Conservation (phyloP, 2,888 invertebrate species). For the Stegana nigrithorax region DNA sequence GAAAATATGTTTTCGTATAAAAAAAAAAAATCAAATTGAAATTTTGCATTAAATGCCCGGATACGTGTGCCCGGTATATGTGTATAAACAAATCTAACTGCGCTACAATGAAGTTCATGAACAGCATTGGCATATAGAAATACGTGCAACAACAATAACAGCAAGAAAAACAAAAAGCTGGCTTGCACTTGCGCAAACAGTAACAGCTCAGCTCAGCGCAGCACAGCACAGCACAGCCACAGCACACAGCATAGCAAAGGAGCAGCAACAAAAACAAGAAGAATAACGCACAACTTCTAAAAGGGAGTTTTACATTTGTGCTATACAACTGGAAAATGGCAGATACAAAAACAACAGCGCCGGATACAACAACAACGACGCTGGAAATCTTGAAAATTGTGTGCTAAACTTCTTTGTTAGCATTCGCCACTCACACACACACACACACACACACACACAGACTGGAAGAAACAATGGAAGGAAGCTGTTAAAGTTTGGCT, state of each 20-base stretch:
- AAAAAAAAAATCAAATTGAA: conserved; percentile 1
- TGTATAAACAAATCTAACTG: conserved; percentile 30
- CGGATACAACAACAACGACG: conserved; percentile 23
- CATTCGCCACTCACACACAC: no score
- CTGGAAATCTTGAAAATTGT: conserved; percentile 50
- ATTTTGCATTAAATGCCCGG: neutral
- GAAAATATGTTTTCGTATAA: neutral
- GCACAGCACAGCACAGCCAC: no score
- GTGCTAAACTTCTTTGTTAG: no score
- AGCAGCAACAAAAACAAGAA: conserved; percentile 26
- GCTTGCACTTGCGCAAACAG: conserved; percentile 58
- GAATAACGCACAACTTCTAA: conserved; percentile 52
- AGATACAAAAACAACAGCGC: neutral
- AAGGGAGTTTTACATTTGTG: conserved; percentile 42
- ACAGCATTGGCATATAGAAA: no score
- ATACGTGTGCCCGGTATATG: no score
- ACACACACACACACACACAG: no score
- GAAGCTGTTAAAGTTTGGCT: no score
- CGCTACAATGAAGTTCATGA: neutral
- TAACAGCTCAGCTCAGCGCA: neutral
- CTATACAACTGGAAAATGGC: conserved; percentile 39
- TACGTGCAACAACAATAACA: neutral
- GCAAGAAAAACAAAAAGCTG: conserved; percentile 21
- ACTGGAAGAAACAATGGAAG: no score
- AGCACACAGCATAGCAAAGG: no score